These are phyloP conservation scores for Varroa destructor DNA, from an alignment of 1,140 invertebrate genomes.

Conservation along the genomic window DNA sequence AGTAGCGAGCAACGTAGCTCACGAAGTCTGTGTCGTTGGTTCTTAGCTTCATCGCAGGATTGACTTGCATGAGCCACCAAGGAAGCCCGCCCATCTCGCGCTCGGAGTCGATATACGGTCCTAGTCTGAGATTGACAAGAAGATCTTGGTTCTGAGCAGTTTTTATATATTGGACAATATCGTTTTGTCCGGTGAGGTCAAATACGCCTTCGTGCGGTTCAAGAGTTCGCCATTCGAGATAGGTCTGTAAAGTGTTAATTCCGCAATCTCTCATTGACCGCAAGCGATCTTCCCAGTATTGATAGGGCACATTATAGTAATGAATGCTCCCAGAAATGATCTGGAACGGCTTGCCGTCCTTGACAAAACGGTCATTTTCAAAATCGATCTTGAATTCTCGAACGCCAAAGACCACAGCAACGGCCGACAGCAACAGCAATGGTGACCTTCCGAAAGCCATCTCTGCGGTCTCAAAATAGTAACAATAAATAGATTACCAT, in stretches of 20 bases:
- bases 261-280: constrained; percentile 43
- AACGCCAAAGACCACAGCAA: constrained; percentile 32
- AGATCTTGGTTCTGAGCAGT: constrained; percentile 41
- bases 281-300: constrained; percentile 45
- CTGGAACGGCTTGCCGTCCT: constrained; percentile 44
- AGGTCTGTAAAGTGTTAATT: constrained; percentile 45
- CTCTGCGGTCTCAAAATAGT: too few species aligned
- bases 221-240: constrained; percentile 45
- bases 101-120: constrained; percentile 47
- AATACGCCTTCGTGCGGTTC: constrained; percentile 38
- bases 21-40: constrained; percentile 37
- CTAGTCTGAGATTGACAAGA: constrained; percentile 42
- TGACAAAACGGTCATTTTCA: constrained; percentile 42
- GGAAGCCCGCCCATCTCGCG: constrained; percentile 45
- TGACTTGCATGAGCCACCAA: constrained; percentile 38
- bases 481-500: too few species aligned
- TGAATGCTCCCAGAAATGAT: constrained; percentile 47
- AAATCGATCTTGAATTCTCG: constrained; percentile 42
- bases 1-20: constrained; percentile 39
- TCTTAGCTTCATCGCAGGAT: constrained; percentile 33
- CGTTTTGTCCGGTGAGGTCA: constrained; percentile 33
- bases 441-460: too few species aligned
- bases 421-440: too few species aligned
- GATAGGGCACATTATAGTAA: constrained; percentile 43
- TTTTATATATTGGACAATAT: constrained; percentile 41